These are phyloP conservation scores for Macaria liturata DNA, from an alignment of 2,888 invertebrate genomes.

Conservation along the genomic window DNA sequence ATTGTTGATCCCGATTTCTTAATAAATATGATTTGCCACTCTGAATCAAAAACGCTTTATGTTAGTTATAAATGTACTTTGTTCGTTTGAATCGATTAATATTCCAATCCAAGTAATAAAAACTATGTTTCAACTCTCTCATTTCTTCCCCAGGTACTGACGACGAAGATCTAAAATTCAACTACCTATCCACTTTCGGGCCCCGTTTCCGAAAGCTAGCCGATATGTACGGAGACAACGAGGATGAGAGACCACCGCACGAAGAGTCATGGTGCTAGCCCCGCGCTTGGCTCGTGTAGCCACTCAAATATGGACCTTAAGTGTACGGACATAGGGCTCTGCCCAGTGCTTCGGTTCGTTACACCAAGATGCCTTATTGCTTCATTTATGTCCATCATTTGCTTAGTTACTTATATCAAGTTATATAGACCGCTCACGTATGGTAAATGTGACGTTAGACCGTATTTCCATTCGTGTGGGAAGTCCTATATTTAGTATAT, in stretches of 20 bases:
- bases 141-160: conserved; percentile 85
- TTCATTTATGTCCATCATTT: conserved; percentile 45
- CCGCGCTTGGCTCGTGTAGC: conserved; percentile 78
- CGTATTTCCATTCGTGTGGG: conserved; percentile 11
- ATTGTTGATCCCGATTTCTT: too few relatives aligned
- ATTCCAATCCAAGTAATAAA: too few relatives aligned
- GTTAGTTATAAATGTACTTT: too few relatives aligned
- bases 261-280: conserved; percentile 93
- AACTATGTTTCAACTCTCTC: too few relatives aligned
- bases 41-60: too few relatives aligned
- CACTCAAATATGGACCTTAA: conserved; percentile 47
- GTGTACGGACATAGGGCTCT: conserved; percentile 27
- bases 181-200: conserved; percentile 96
- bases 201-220: conserved; percentile 97
- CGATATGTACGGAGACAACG: conserved; percentile 97
- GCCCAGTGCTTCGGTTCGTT: conserved; percentile 42
- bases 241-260: conserved; percentile 90
- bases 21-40: too few relatives aligned
- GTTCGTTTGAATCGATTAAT: too few relatives aligned
- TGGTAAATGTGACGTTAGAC: conserved; percentile 12
- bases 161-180: conserved; percentile 96
- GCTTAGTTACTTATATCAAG: conserved; percentile 17
- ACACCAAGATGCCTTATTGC: conserved; percentile 67
- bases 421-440: conserved; percentile 14
- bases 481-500: conserved; percentile 4